Percentiles rank a stretch among this genome's conserved stretches.
Conservation (phyloP, 2,113 vertebrate species). For the Fregetta grallaria region DNA sequence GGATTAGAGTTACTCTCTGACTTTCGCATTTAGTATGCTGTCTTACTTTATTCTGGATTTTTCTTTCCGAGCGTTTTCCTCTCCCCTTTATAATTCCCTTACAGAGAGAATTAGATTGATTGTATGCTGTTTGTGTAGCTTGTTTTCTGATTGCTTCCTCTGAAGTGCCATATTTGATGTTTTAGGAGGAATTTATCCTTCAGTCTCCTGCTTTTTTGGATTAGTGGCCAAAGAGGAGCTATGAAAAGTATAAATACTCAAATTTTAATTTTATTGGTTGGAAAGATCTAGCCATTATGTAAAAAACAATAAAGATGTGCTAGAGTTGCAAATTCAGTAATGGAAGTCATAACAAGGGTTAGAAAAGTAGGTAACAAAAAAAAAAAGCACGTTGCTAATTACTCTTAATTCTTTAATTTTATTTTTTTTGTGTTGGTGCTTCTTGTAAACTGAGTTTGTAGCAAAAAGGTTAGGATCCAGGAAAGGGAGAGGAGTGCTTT, state of each 20-base stretch:
- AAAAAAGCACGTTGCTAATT: fast-evolving
- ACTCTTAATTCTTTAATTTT: fast-evolving
- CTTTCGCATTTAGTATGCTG: fast-evolving
- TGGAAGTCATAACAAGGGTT: background rate
- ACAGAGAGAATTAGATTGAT: fast-evolving
- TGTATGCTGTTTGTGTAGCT: too few relatives aligned
- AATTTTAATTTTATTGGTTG: background rate
- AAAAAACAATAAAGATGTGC: fast-evolving
- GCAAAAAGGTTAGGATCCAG: fast-evolving
- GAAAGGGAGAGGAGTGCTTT: background rate
- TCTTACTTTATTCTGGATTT: fast-evolving
- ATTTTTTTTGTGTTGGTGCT: fast-evolving
- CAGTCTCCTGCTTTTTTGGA: fast-evolving
- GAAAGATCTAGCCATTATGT: fast-evolving
- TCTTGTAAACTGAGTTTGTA: background rate
- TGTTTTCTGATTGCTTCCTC: fast-evolving
- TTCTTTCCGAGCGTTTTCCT: fast-evolving
- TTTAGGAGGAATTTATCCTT: background rate
- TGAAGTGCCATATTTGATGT: fast-evolving
- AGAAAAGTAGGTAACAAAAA: too few relatives aligned
- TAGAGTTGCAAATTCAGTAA: fast-evolving
- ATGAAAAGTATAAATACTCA: fast-evolving
- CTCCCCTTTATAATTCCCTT: fast-evolving
- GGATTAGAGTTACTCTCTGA: fast-evolving
- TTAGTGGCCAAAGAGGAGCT: background rate